Evolutionary conservation across 2,888 invertebrate genomes (phyloP).

Genomic region (Neoscelio sp.): DNA sequence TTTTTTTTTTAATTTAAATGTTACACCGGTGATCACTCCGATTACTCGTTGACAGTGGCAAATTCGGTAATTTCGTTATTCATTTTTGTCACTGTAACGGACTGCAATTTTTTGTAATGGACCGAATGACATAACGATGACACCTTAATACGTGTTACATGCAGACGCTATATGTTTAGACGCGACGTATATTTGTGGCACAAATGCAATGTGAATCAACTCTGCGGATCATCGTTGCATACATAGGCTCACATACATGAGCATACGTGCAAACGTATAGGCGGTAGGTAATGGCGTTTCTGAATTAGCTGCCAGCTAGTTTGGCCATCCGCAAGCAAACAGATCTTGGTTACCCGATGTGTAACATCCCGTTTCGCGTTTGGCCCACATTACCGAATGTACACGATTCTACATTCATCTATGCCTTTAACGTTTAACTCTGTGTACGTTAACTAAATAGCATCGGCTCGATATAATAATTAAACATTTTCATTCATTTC

Average conservation of each 20-base stretch:
- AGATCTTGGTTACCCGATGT: conserved; percentile 83
- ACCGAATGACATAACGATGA: conserved; percentile 45
- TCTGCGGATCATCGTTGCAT: conserved; percentile 65
- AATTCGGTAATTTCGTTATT: too few relatives aligned
- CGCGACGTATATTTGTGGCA: conserved; percentile 52
- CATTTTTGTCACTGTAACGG: too few relatives aligned
- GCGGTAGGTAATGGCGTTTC: conserved; percentile 81
- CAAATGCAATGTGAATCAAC: conserved; percentile 66
- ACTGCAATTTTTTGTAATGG: conserved; percentile 8
- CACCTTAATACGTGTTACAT: conserved; percentile 54
- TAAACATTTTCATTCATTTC: too few relatives aligned
- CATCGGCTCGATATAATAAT: too few relatives aligned
- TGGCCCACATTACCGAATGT: conserved; percentile 68
- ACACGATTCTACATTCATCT: conserved; percentile 54
- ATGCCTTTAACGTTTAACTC: conserved; percentile 27
- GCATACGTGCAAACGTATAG: conserved; percentile 59
- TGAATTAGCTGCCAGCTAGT: conserved; percentile 82
- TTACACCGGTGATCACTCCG: too few relatives aligned
- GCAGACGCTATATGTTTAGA: conserved; percentile 56
- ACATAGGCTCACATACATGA: conserved; percentile 57
- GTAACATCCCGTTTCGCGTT: conserved; percentile 80
- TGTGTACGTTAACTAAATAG: too few relatives aligned
- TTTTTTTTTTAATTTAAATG: too few relatives aligned
- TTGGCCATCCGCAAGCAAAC: conserved; percentile 82
- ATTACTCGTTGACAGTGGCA: too few relatives aligned